phyloP scores from a whole-genome alignment of 1,140 invertebrate genomes.

The Brachionus manjavacas region DNA sequence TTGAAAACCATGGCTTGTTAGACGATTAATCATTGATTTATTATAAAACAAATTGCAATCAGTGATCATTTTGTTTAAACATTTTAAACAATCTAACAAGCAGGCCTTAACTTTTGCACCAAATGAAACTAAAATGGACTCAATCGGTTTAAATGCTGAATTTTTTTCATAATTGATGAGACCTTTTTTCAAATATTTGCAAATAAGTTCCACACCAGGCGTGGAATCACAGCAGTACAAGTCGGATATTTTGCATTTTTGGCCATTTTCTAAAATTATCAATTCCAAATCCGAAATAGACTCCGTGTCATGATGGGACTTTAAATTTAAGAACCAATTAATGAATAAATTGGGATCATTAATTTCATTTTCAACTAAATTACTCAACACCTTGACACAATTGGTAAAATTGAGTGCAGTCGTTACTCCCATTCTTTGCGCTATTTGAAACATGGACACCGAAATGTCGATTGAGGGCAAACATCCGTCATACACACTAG shows the following conservation, averaged over 20 bases:
- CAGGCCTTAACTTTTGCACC: neutral
- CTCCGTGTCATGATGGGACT: neutral
- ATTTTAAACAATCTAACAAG: neutral
- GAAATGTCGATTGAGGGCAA: conserved; percentile 12
- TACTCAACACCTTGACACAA: neutral
- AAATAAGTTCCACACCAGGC: neutral
- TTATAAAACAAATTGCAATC: conserved; percentile 4
- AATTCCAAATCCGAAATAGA: neutral
- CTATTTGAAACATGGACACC: neutral
- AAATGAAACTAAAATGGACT: neutral
- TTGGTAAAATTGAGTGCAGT: neutral
- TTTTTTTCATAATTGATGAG: neutral
- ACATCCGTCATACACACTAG: neutral
- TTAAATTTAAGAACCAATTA: conserved; percentile 21
- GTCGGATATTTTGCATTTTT: neutral
- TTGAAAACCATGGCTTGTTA: neutral
- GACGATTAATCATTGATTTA: neutral
- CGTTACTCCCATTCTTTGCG: neutral
- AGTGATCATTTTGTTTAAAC: neutral
- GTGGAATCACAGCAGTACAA: neutral
- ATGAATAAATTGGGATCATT: neutral
- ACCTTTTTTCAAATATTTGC: conserved; percentile 11
- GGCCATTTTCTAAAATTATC: neutral
- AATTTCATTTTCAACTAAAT: neutral
- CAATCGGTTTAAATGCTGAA: neutral